phyloP scores from a whole-genome alignment of 1,140 invertebrate species.

The Aphaenogaster rudis region DNA sequence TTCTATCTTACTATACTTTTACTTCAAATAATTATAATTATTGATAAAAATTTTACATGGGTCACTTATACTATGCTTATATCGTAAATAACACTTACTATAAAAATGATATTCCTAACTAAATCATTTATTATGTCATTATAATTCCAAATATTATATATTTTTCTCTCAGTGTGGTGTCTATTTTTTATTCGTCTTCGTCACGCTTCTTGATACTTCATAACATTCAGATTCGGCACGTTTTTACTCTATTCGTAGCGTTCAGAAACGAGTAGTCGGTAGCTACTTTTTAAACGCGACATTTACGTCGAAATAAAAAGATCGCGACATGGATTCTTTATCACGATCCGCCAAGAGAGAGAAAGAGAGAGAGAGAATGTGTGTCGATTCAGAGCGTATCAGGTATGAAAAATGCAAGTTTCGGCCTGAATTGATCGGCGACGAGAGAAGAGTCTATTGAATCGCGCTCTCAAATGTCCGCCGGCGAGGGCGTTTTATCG shows the following conservation, averaged over 20 bases:
- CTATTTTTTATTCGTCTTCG: neutral
- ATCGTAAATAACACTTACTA: too few relatives aligned
- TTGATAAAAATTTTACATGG: too few relatives aligned
- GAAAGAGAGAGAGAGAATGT: neutral
- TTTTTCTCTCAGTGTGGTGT: neutral
- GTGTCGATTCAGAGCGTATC: constrained; percentile 12
- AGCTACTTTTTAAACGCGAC: constrained; percentile 6
- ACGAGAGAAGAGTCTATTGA: constrained; percentile 52
- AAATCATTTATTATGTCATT: too few relatives aligned
- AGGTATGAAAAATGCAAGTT: constrained; percentile 44
- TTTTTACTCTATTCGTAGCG: neutral
- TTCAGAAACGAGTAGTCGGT: neutral
- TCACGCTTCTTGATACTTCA: neutral
- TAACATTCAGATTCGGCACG: neutral
- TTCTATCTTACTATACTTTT: too few relatives aligned
- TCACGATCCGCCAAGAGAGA: neutral
- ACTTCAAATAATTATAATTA: too few relatives aligned
- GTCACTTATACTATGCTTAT: too few relatives aligned
- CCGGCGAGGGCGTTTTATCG: constrained; percentile 43
- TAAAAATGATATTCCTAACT: too few relatives aligned
- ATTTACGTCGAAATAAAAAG: constrained; percentile 13
- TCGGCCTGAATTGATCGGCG: constrained; percentile 27
- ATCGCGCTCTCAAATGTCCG: constrained; percentile 44
- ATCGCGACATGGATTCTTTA: constrained; percentile 15
- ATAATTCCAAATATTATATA: too few relatives aligned